A percentile compares a stretch with the other conserved stretches of the same genome.
Conservation (phyloP, 2,113 vertebrate species). For the Holacanthus passer region DNA sequence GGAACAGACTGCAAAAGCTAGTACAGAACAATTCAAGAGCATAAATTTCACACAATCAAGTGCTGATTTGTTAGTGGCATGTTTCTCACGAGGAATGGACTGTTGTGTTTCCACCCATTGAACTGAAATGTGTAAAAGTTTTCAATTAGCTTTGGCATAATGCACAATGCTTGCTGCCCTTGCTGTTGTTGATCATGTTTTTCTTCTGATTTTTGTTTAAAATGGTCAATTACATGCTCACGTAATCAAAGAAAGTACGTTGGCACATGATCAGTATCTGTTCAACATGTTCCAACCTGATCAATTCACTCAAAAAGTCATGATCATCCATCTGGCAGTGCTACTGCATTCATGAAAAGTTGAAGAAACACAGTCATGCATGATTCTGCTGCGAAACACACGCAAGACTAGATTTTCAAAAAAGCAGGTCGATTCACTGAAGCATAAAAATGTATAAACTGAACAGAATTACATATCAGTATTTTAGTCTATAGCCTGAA, state of each 20-base stretch:
- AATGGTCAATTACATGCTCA: neutral
- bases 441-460: neutral
- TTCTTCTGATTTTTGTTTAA: neutral
- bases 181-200: neutral
- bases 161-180: neutral
- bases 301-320: neutral
- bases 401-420: neutral
- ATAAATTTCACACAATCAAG: neutral
- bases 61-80: slow-evolving; percentile 5
- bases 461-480: neutral
- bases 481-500: neutral
- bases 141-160: neutral
- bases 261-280: neutral
- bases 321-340: neutral
- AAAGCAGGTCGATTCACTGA: too few species aligned
- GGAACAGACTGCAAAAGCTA: neutral
- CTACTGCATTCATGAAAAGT: neutral
- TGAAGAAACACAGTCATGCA: neutral
- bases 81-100: neutral
- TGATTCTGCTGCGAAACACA: too few species aligned
- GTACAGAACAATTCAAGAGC: neutral
- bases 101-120: neutral
- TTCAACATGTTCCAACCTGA: neutral
- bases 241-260: neutral
- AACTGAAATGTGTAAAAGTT: neutral